Evolutionary conservation across 2,797 vertebrate species (phyloP).

Genomic region (Manis javanica): DNA sequence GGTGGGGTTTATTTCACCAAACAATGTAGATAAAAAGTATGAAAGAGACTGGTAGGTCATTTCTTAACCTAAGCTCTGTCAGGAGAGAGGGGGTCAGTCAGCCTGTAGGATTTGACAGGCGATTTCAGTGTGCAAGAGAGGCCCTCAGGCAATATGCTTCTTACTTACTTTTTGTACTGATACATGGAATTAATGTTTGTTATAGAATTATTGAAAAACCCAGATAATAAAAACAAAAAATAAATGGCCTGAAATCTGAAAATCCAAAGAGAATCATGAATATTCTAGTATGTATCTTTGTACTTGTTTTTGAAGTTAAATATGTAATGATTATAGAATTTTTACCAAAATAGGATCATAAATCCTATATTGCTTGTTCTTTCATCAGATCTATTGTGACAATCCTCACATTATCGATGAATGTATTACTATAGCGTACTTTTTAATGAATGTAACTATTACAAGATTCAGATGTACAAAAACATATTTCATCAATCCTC

Average conservation of each 20-base stretch:
- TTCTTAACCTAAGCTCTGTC: background rate
- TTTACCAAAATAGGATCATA: background rate
- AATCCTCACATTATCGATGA: background rate
- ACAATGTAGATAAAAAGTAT: background rate
- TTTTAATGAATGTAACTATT: conserved; percentile 28
- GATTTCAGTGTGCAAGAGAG: background rate
- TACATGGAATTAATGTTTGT: conserved; percentile 4
- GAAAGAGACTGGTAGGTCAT: background rate
- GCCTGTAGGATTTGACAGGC: background rate
- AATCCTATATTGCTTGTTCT: background rate
- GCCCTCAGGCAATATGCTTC: background rate
- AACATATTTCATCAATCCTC: background rate
- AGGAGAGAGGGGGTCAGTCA: background rate
- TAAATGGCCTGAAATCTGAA: background rate
- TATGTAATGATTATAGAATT: background rate
- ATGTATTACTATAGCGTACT: background rate
- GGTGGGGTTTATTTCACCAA: background rate
- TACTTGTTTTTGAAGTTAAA: conserved; percentile 37
- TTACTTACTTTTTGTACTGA: background rate
- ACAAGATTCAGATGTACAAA: conserved; percentile 17
- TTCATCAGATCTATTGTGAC: background rate
- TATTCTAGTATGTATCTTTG: conserved; percentile 27
- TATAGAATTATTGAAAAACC: conserved; percentile 14
- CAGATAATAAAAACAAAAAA: conserved; percentile 45
- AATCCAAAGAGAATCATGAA: background rate